Percentiles rank a stretch among this genome's conserved stretches.
Evolutionary conservation across 53 echinoderm and acorn worm genomes (phyloP).

Genomic region (Actinopyga echinites): DNA sequence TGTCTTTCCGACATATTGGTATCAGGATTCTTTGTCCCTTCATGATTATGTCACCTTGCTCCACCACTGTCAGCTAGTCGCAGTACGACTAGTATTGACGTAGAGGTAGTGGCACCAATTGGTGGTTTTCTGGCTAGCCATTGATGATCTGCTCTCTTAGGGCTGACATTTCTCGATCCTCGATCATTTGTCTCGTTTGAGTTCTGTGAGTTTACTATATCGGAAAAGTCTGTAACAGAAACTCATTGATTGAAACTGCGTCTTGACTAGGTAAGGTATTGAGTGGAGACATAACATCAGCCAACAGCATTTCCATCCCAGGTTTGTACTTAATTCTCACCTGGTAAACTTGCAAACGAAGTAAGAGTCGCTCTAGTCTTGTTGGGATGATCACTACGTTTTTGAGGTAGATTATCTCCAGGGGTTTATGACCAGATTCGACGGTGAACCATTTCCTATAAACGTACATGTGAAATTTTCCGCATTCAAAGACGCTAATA

Average conservation of each 20-base stretch:
- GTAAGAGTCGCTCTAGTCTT: slow-evolving; percentile 45
- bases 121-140: slow-evolving; percentile 47
- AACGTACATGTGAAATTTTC: slow-evolving; percentile 56
- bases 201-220: background rate
- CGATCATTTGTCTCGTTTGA: slow-evolving; percentile 48
- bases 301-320: slow-evolving; percentile 58
- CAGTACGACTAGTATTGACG: background rate
- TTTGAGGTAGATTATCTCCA: slow-evolving; percentile 57
- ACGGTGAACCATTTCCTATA: slow-evolving; percentile 56
- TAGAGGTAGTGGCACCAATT: background rate
- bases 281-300: slow-evolving; percentile 63
- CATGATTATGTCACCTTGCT: background rate
- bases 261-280: slow-evolving; percentile 28
- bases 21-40: background rate
- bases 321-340: slow-evolving; percentile 55
- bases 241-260: background rate
- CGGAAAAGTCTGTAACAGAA: background rate
- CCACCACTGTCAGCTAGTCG: background rate
- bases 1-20: slow-evolving; percentile 19
- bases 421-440: slow-evolving; percentile 60
- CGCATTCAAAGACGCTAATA: slow-evolving; percentile 47
- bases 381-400: slow-evolving; percentile 48
- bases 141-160: background rate
- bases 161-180: background rate
- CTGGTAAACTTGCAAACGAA: slow-evolving; percentile 56